A percentile compares a stretch with the other conserved stretches of the same genome.
Evolutionary conservation across 2,113 vertebrate genomes (phyloP).

Genomic region (Andinoacara biseriatus): DNA sequence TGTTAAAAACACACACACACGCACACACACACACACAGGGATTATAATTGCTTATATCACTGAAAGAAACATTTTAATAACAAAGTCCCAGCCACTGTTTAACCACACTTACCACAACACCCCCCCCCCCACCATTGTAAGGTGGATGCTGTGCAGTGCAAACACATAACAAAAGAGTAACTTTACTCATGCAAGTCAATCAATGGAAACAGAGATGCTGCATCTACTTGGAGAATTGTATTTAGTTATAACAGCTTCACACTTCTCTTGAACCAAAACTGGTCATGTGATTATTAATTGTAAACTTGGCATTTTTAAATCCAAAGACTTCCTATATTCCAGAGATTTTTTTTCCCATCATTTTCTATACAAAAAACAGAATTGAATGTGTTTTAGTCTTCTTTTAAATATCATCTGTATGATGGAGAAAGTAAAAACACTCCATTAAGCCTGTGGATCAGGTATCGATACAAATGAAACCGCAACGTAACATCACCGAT

Average conservation of each 20-base stretch:
- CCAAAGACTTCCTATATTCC: not conserved
- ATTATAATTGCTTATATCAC: too few relatives aligned
- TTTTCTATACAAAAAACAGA: too few relatives aligned
- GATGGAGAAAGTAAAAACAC: not conserved
- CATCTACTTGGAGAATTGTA: not conserved
- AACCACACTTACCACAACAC: not conserved
- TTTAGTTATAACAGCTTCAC: not conserved
- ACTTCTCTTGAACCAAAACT: not conserved
- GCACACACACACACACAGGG: too few relatives aligned
- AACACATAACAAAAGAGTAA: too few relatives aligned
- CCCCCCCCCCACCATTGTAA: not conserved
- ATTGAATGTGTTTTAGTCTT: too few relatives aligned
- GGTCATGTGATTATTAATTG: not conserved
- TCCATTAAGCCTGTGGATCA: not conserved
- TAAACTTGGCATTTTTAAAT: not conserved
- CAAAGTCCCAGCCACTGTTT: not conserved
- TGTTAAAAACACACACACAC: too few relatives aligned
- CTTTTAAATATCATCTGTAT: not conserved
- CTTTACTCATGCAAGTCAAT: not conserved
- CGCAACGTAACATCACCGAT: not conserved
- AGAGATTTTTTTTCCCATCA: not conserved
- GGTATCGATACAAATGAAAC: not conserved
- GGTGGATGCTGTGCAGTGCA: not conserved
- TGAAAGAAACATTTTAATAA: not conserved
- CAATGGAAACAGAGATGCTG: not conserved